phyloP scores from a whole-genome alignment of 2,797 vertebrate genomes.

The Dipus sagitta region DNA sequence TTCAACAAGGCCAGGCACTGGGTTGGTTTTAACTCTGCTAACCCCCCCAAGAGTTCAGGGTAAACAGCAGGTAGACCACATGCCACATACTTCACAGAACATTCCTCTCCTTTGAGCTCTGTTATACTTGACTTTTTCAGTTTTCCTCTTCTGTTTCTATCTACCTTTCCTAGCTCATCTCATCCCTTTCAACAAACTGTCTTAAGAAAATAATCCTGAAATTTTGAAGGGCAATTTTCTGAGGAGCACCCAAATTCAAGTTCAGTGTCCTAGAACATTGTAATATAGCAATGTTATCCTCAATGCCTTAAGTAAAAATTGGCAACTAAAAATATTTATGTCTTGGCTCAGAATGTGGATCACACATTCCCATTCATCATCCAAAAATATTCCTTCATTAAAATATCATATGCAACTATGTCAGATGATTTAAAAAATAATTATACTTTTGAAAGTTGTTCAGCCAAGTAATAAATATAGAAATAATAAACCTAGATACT shows the following conservation, averaged over 20 bases:
- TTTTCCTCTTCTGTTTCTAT: neutral
- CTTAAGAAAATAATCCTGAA: conserved; percentile 49
- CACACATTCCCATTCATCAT: conserved; percentile 29
- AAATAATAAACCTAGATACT: conserved; percentile 9
- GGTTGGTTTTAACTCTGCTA: neutral
- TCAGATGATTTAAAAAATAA: conserved; percentile 48
- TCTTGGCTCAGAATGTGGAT: conserved; percentile 48
- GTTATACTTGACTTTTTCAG: too few relatives aligned
- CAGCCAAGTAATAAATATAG: conserved; percentile 39
- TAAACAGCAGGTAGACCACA: neutral
- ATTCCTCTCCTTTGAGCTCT: neutral
- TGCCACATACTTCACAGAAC: neutral
- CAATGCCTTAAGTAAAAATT: neutral
- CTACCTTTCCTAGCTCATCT: neutral
- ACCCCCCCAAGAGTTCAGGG: neutral
- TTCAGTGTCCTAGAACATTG: neutral
- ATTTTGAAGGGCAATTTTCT: neutral
- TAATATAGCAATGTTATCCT: conserved; percentile 9
- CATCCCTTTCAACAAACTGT: neutral
- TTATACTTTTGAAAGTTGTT: conserved; percentile 50
- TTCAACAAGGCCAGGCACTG: neutral
- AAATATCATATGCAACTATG: neutral
- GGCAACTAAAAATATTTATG: conserved; percentile 40
- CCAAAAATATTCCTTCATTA: conserved; percentile 39
- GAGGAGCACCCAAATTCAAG: conserved; percentile 13